A percentile compares a stretch with the other conserved stretches of the same genome.
Conservation (phyloP, 2,888 invertebrate species). For the Andrena bicolor region DNA sequence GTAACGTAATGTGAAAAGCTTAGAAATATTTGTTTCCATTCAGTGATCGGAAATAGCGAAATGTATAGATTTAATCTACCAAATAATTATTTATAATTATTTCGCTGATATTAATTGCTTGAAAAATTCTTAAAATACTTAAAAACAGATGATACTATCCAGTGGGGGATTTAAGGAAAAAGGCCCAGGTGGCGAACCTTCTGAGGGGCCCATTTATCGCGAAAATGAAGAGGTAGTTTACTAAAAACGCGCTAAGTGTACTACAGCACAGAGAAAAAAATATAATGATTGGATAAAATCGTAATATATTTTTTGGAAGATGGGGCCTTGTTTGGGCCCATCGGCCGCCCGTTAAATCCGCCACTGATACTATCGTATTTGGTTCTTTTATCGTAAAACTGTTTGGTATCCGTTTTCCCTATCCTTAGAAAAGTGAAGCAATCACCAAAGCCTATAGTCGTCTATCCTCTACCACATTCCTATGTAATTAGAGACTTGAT, state of each 20-base stretch:
- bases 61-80: background rate
- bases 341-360: too few species aligned
- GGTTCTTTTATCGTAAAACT: background rate
- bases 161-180: too few species aligned
- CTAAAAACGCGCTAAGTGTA: too few species aligned
- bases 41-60: background rate
- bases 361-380: too few species aligned
- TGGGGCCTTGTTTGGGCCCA: too few species aligned
- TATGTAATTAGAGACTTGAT: slow-evolving; percentile 91
- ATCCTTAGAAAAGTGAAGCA: slow-evolving; percentile 56
- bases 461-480: slow-evolving; percentile 93
- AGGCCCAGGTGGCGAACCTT: too few species aligned
- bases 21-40: background rate
- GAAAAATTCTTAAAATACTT: background rate
- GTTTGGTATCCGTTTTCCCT: background rate
- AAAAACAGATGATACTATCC: too few species aligned
- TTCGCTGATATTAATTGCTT: background rate
- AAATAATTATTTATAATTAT: background rate
- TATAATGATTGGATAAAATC: too few species aligned
- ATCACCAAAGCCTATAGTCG: slow-evolving; percentile 85
- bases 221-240: too few species aligned
- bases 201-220: too few species aligned
- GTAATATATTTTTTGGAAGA: too few species aligned
- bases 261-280: too few species aligned
- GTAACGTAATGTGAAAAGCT: slow-evolving; percentile 73